Evolutionary conservation across 1,140 invertebrate species (phyloP), one percentile per base, ranked within the genome.

Genomic region (Zaprionus ghesquierei): DNA sequence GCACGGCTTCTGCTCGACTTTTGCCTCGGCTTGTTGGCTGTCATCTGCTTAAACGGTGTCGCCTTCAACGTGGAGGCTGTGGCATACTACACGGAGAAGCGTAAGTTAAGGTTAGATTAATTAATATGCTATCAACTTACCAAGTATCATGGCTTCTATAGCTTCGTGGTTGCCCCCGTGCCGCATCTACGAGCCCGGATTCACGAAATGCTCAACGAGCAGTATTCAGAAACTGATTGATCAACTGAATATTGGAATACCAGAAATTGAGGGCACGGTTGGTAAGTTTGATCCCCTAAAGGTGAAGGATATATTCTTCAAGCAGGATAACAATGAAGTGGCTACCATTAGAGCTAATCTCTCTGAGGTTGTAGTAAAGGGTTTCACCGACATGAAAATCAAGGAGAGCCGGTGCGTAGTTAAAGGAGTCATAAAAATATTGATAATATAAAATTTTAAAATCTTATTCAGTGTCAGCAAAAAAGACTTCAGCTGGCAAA

Each of bases 311-410:
- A 79, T 91, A 61, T 12, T 69, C 2, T 90, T 82, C 56, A 89
- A 90, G 38, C 90, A 91, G 64, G 90, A 91, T 54, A 91, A 91
- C 58, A 90, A 94, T 46, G 94, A 95, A 35, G 94, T 94, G 2
- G 94, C 95, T 1, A 94, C 93, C 49, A 93, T 95, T 5, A 94
- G 94, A 75, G 94, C 94, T 12, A 94, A 94, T 20, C 91, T 95
- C 10, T 93, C 94, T 51, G 92, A 95, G 69, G 92, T 95, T 44
- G 93, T 93, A 0, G 92, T 95, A 0, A 92, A 93, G 22, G 95
- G 95, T 23, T 94, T 95, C 75, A 91, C 93, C 3, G 84, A 94
- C 27, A 93, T 93, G 18, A 91, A 94, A 77, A 93, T 95, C 23
- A 86, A 94, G 54, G 91, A 93, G 55, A 95, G 94, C 86, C 93